phyloP scores from a whole-genome alignment of 2,888 invertebrate species.

The Zygaena filipendulae region DNA sequence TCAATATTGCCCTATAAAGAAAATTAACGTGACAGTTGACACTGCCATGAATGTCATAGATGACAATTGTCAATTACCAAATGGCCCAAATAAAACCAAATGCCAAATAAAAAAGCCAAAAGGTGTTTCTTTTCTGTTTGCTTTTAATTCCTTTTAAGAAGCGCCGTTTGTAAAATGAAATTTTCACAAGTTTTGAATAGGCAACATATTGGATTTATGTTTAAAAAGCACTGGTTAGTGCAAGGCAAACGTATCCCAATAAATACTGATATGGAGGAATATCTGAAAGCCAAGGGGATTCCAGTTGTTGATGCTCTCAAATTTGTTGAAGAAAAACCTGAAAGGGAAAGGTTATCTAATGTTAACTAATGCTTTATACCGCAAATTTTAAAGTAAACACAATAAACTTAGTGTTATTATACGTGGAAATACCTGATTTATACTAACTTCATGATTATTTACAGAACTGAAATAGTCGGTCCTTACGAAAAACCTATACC shows the following conservation, averaged over 20 bases:
- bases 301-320: slow-evolving; percentile 72
- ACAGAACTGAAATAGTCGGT: slow-evolving; percentile 52
- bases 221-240: slow-evolving; percentile 77
- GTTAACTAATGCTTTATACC: no score
- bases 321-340: slow-evolving; percentile 52
- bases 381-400: background rate
- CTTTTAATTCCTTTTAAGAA: no score
- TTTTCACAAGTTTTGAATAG: slow-evolving; percentile 69
- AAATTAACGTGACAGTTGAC: no score
- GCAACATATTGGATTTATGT: slow-evolving; percentile 79
- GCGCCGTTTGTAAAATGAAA: slow-evolving; percentile 78
- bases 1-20: no score
- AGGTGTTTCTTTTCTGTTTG: no score
- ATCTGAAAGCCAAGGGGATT: slow-evolving; percentile 68
- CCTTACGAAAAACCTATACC: slow-evolving; percentile 38
- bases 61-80: no score
- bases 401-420: no score
- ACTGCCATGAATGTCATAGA: no score
- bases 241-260: slow-evolving; percentile 71
- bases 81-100: no score
- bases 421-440: no score
- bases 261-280: slow-evolving; percentile 64
- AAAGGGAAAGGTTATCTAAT: slow-evolving; percentile 32
- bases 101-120: no score
- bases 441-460: no score